phyloP scores from a whole-genome alignment of 2,888 invertebrate genomes.

The Atethmia centrago region DNA sequence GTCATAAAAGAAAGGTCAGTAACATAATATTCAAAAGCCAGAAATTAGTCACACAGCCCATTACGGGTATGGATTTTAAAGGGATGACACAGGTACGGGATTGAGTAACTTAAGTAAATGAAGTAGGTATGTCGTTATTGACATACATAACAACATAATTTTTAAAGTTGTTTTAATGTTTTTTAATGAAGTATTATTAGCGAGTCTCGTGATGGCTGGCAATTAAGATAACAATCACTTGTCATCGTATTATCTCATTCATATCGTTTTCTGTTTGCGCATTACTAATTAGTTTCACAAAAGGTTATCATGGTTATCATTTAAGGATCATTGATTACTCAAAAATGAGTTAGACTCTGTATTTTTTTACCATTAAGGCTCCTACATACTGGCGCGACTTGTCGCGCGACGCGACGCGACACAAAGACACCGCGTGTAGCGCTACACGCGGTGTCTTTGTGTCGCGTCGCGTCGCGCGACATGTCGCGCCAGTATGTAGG shows the following conservation, averaged over 20 bases:
- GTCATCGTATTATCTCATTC: slow-evolving; percentile 22
- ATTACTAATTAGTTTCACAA: slow-evolving; percentile 18
- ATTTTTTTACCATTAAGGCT: slow-evolving; percentile 19
- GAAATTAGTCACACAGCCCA: not conserved
- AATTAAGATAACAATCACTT: slow-evolving; percentile 37
- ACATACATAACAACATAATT: too few species aligned
- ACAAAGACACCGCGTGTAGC: too few species aligned
- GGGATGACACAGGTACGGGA: not conserved
- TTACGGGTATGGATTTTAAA: not conserved
- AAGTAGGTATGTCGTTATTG: not conserved
- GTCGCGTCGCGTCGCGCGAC: too few species aligned
- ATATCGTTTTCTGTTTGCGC: slow-evolving; percentile 28
- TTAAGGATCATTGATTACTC: slow-evolving; percentile 27
- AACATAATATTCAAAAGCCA: not conserved
- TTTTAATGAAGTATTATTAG: not conserved
- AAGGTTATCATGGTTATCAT: slow-evolving; percentile 9
- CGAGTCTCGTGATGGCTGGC: slow-evolving; percentile 11
- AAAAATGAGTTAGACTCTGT: slow-evolving; percentile 12
- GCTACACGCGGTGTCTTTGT: too few species aligned
- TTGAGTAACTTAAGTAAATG: slow-evolving; percentile 9
- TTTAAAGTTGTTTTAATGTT: slow-evolving; percentile 6
- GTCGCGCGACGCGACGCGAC: too few species aligned
- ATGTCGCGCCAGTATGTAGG: too few species aligned
- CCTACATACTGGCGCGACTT: too few species aligned
- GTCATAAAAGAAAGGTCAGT: not conserved